phyloP scores from a whole-genome alignment of 92 coral and sea anemone species.

The Parazoanthus atlanticus region DNA sequence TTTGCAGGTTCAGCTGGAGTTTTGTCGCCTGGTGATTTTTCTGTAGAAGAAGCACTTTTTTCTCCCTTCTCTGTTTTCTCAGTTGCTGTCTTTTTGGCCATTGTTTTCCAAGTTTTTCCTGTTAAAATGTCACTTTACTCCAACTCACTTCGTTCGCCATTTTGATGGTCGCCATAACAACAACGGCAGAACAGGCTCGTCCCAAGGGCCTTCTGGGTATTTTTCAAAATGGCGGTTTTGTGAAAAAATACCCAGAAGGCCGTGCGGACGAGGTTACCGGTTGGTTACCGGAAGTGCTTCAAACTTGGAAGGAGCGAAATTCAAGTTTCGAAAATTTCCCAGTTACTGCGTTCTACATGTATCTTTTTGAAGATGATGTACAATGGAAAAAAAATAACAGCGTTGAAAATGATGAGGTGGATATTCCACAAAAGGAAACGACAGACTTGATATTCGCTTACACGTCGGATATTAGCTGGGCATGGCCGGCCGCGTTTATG shows the following conservation, averaged over 20 bases:
- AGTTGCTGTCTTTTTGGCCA: conserved; percentile 80
- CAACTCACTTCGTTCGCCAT: conserved; percentile 19
- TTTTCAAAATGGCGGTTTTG: not conserved
- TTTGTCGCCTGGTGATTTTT: conserved; percentile 80
- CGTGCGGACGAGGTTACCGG: too few relatives aligned
- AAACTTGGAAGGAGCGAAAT: not conserved
- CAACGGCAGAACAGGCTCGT: not conserved
- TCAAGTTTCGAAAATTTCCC: not conserved
- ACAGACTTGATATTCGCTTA: too few relatives aligned
- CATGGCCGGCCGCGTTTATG: not conserved
- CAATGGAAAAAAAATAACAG: too few relatives aligned
- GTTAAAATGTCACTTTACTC: not conserved
- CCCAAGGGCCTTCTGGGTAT: too few relatives aligned
- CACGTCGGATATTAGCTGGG: too few relatives aligned
- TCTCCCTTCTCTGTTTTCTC: conserved; percentile 71
- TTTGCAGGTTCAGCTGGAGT: conserved; percentile 74
- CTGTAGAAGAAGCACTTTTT: conserved; percentile 72
- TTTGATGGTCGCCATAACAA: conserved; percentile 37
- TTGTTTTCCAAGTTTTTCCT: not conserved
- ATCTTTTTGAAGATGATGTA: too few relatives aligned
- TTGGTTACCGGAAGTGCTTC: conserved; percentile 10
- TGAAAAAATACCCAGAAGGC: not conserved
- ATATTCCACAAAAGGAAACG: too few relatives aligned
- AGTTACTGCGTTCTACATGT: too few relatives aligned
- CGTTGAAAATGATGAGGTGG: too few relatives aligned